Conservation (phyloP, 2,888 invertebrate genomes). For the Metalampra italica region DNA sequence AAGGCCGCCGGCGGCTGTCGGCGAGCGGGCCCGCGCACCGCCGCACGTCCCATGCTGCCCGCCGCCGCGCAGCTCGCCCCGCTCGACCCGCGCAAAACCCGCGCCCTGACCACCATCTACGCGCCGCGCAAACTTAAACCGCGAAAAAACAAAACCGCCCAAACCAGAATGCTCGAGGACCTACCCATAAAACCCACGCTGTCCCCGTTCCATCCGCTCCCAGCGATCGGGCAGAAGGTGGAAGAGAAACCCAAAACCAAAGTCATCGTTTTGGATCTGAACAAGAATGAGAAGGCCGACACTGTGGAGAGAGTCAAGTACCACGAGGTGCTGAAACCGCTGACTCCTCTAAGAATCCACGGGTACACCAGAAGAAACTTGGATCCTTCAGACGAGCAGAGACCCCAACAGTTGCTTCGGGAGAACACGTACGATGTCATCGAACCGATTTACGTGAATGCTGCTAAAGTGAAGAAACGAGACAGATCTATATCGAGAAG, state of each 20-base stretch:
- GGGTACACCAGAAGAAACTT: constrained; percentile 43
- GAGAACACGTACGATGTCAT: constrained; percentile 72
- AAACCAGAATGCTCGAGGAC: constrained; percentile 64
- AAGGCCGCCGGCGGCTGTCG: constrained; percentile 56
- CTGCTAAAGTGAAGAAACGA: constrained; percentile 38
- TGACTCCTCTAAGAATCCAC: constrained; percentile 58
- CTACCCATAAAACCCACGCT: constrained; percentile 52
- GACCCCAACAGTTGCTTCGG: constrained; percentile 56
- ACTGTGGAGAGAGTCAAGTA: constrained; percentile 39
- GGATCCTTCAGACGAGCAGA: constrained; percentile 37
- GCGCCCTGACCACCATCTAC: constrained; percentile 69
- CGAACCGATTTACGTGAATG: constrained; percentile 54
- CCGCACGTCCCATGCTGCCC: constrained; percentile 64
- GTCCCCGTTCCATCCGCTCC: constrained; percentile 69
- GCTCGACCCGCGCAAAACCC: constrained; percentile 58
- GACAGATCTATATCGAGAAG: constrained; percentile 22
- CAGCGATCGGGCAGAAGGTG: constrained; percentile 65
- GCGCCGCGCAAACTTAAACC: constrained; percentile 63
- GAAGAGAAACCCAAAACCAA: constrained; percentile 55
- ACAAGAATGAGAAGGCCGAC: constrained; percentile 34
- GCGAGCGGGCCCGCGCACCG: constrained; percentile 50
- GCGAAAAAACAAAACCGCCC: constrained; percentile 60
- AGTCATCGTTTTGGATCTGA: constrained; percentile 61
- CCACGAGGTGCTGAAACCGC: constrained; percentile 59
- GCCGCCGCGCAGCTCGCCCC: constrained; percentile 48